Evolutionary conservation across 2,113 vertebrate species (phyloP).

Genomic region (Urocolius indicus): DNA sequence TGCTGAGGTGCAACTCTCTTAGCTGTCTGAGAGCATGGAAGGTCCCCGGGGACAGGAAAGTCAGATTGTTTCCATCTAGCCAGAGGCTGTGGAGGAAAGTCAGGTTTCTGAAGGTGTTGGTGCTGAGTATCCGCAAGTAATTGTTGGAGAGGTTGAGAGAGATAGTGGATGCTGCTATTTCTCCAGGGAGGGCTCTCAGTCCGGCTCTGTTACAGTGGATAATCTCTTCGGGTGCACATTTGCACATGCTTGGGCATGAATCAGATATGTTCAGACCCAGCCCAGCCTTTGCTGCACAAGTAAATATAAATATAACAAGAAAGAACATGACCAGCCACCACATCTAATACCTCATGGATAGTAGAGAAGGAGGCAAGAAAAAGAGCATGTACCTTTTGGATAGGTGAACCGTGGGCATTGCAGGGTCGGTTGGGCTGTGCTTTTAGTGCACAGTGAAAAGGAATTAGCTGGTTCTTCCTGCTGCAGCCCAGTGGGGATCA

Average conservation of each 20-base stretch:
- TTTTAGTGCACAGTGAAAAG: not conserved
- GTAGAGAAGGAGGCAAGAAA: not conserved
- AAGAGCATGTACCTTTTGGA: constrained; percentile 20
- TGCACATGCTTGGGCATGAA: constrained; percentile 59
- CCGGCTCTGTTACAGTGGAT: constrained; percentile 52
- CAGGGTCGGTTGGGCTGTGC: not conserved
- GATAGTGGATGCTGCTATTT: constrained; percentile 48
- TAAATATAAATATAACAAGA: not conserved
- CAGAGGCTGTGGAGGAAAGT: constrained; percentile 68
- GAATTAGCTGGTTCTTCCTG: not conserved
- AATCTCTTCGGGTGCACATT: constrained; percentile 35
- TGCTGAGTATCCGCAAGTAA: constrained; percentile 41
- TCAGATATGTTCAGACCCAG: not conserved
- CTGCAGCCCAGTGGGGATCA: not conserved
- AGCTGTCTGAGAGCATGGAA: constrained; percentile 58
- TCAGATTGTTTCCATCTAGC: constrained; percentile 70
- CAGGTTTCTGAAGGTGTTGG: constrained; percentile 59
- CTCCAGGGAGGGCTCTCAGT: constrained; percentile 56
- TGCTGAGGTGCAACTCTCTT: constrained; percentile 63
- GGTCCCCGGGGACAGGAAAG: constrained; percentile 67
- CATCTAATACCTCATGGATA: not conserved
- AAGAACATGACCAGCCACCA: constrained; percentile 34
- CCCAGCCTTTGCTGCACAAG: not conserved
- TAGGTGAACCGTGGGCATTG: not conserved
- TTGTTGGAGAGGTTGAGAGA: constrained; percentile 69